Base-by-base conservation (phyloP, 2,888 invertebrate genomes). In the Dione vanillae region DNA sequence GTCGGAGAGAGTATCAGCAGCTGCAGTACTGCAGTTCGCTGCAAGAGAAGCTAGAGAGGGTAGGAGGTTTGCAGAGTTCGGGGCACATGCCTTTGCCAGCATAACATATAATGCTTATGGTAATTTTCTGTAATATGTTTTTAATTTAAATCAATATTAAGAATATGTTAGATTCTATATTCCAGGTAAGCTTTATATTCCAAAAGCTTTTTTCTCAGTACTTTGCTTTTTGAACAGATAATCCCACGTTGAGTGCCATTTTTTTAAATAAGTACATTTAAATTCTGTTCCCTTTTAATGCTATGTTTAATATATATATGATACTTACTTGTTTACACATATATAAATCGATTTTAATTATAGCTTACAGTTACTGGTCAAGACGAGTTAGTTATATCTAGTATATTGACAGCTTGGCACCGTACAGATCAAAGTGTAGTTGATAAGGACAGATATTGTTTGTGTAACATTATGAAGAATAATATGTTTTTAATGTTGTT, bases 41-140 rank as follows among this genome's bases (percentile, higher is more conserved):
- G 92, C 93, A 0, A 82, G 91, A 64, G 93, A 93, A 76, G 90
- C 92, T 27, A 78, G 91, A 41, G 92, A 92, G 72, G 93, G 93
- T 0, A 75, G 93, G 6, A 79, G 93, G 35, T 83, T 88, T 47
- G 82, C 91, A 0, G 92, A 93, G 73, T 93, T 92, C 45, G 91
- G 90, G 0, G 91, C 93, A 0, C 92, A 92, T 43, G 92, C 92
- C 1, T 89, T 90, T 74, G 91, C 92, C 0, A 89, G 88, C 83
- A 85, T 92, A 78, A 87, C 88, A 10, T 92, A 89, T 65, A 92
- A 91, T 79, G 81, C 86, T 71, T 91, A 91, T 74, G 91, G 92
- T 92, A 90, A 71, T 40, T 37, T 45, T n/a, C n/a, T n/a, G n/a
- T n/a, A n/a, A n/a, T n/a, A n/a, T n/a, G n/a, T n/a, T n/a, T n/a